A percentile compares a stretch with the other conserved stretches of the same genome.
These are phyloP conservation scores for Arnoldichthys spilopterus DNA, from an alignment of 2,797 vertebrate species.

Conservation along the genomic window DNA sequence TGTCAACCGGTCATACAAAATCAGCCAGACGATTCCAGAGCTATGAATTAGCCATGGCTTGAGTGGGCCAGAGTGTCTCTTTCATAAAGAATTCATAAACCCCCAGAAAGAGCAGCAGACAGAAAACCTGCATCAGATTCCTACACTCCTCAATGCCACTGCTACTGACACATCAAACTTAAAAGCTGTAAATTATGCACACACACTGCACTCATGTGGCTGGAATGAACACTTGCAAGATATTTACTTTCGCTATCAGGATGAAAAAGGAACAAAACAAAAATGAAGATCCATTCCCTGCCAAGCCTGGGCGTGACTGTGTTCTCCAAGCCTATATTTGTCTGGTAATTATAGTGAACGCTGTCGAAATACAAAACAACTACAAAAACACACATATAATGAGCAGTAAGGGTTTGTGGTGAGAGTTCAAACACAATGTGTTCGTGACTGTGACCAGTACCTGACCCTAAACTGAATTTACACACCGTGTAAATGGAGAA, in stretches of 20 bases:
- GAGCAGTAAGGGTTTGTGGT: conserved; percentile 20
- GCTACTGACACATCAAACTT: not conserved
- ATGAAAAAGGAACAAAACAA: conserved; percentile 25
- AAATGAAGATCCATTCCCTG: conserved; percentile 45
- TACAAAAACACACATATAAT: conserved; percentile 44
- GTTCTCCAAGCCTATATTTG: conserved; percentile 40
- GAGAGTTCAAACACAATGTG: conserved; percentile 50
- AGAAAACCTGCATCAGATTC: not conserved
- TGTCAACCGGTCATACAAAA: not conserved
- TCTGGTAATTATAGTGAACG: conserved; percentile 57
- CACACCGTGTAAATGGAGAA: not conserved
- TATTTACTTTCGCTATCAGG: conserved; percentile 8
- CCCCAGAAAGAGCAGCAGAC: conserved; percentile 25
- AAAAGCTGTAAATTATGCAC: not conserved
- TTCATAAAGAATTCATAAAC: conserved; percentile 66
- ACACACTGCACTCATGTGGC: conserved; percentile 7
- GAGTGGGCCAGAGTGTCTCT: conserved; percentile 28
- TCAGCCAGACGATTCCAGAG: conserved; percentile 21
- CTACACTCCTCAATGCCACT: not conserved
- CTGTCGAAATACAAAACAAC: conserved; percentile 48
- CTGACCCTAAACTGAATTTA: not conserved
- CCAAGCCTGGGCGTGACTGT: conserved; percentile 40
- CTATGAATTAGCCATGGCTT: conserved; percentile 64
- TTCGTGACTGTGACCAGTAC: not conserved
- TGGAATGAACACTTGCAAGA: conserved; percentile 27